Evolutionary conservation across 2,888 invertebrate genomes (phyloP).

Genomic region (Diadromus collaris): DNA sequence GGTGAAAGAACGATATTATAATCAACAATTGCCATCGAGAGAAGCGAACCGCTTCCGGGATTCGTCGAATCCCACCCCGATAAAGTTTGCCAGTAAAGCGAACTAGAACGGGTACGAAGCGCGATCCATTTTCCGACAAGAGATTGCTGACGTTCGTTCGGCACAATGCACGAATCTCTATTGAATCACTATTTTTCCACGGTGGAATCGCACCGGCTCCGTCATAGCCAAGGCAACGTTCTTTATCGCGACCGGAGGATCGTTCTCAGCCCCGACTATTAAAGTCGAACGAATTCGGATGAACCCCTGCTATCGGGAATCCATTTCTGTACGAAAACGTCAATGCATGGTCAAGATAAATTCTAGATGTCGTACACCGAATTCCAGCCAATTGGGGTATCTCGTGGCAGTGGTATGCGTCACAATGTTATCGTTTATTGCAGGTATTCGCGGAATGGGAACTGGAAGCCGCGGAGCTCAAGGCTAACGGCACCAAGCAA

Average conservation of each 20-base stretch:
- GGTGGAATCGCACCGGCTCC: constrained; percentile 35
- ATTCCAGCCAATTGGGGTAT: not conserved
- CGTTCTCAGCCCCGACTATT: constrained; percentile 26
- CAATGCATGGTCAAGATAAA: constrained; percentile 3
- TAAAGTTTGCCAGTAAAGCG: constrained; percentile 57
- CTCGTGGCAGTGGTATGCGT: not conserved
- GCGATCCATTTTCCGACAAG: constrained; percentile 58
- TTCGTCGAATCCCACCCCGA: constrained; percentile 48
- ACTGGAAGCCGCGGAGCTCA: not conserved
- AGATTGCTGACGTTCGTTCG: constrained; percentile 61
- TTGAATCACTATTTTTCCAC: constrained; percentile 57
- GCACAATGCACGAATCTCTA: constrained; percentile 55
- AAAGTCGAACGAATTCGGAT: constrained; percentile 37
- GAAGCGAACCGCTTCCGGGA: constrained; percentile 42
- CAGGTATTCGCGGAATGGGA: constrained; percentile 10
- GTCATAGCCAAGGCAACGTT: constrained; percentile 53
- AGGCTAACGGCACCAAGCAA: not conserved
- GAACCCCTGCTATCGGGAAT: constrained; percentile 11
- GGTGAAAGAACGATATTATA: constrained; percentile 44
- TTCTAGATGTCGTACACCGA: not conserved
- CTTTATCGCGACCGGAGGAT: constrained; percentile 52
- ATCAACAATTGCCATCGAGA: constrained; percentile 58
- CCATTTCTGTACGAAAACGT: constrained; percentile 28
- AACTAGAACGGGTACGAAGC: constrained; percentile 58
- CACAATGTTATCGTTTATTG: not conserved